Evolutionary conservation across 1,140 invertebrate genomes (phyloP), one percentile per base, ranked within the genome.

Genomic region (Drosophila littoralis): DNA sequence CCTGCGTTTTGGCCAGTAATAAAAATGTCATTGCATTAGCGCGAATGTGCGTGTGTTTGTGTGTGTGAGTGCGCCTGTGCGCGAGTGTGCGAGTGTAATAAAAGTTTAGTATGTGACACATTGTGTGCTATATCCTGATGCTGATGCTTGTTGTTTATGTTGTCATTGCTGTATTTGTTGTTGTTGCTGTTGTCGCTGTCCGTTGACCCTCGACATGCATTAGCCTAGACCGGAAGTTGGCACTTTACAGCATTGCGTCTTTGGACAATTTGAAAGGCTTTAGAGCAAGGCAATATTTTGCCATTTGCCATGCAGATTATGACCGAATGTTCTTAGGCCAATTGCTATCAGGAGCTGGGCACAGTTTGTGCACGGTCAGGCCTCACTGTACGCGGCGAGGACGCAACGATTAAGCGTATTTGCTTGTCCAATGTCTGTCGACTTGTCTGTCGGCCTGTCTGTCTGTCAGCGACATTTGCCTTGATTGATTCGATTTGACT

Each of bases 401-500:
- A 28, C 17, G 38, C 17, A 36, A 40, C 32, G 58, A 55, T 55
- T 64, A 35, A 13, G 33, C 32, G 15, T 42, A 36, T 66, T 57
- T 51, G 51, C 17, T 32, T 66, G 57, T 50, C 46, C 55, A 36
- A 61, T 50, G 42, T 57, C 54, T 52, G 43, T 22, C 22, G 1
- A n/a, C n/a, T n/a, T n/a, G 22, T 22, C 22, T 22, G 2, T 52
- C 66, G 7, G 40, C 61, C 45, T 48, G 33, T 48, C 36, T 15
- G 28, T 51, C 58, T 71, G 72, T 71, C 46, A 36, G 43, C 81
- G 81, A 77, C 80, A 79, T 83, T 80, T 66, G 81, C 17, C 70
- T 77, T 88, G 84, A 88, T 88, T 88, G 84, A 88, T 88, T 88
- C 84, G 84, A 88, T 88, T 89, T 88, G 83, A 89, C 79, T 88